Conservation (phyloP, 2,888 invertebrate genomes). For the Criorhina ranunculi region DNA sequence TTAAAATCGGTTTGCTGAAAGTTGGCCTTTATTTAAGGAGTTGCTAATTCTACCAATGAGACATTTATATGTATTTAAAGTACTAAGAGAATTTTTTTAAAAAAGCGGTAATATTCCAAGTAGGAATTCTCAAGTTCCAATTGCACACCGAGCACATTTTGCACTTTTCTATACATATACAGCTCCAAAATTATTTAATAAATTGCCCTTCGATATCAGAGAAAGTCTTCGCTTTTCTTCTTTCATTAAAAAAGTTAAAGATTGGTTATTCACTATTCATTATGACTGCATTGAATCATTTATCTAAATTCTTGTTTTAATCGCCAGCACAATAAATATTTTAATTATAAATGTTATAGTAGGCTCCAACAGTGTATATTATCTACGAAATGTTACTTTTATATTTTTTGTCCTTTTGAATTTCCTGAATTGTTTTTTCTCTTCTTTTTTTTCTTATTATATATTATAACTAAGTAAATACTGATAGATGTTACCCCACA, state of each 20-base stretch:
- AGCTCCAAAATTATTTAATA: constrained; percentile 10
- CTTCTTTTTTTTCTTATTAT: too few species aligned
- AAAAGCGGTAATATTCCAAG: constrained; percentile 1
- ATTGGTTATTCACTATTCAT: neutral
- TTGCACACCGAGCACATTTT: neutral
- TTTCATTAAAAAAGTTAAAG: neutral
- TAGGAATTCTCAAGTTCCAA: constrained; percentile 16
- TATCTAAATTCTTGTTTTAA: neutral
- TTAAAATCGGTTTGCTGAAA: neutral
- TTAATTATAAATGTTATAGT: too few species aligned
- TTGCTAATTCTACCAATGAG: neutral
- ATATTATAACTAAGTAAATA: too few species aligned
- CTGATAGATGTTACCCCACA: too few species aligned
- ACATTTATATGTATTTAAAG: constrained; percentile 10
- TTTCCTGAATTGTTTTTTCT: too few species aligned
- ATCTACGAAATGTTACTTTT: too few species aligned
- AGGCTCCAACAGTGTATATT: too few species aligned
- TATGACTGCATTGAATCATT: neutral
- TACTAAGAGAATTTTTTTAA: neutral
- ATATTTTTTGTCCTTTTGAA: too few species aligned
- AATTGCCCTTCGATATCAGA: neutral
- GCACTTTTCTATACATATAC: neutral
- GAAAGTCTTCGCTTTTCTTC: neutral
- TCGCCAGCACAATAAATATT: too few species aligned
- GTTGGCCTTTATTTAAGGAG: neutral